Conservation (phyloP, 2,888 invertebrate genomes). For the Diarsia brunnea region DNA sequence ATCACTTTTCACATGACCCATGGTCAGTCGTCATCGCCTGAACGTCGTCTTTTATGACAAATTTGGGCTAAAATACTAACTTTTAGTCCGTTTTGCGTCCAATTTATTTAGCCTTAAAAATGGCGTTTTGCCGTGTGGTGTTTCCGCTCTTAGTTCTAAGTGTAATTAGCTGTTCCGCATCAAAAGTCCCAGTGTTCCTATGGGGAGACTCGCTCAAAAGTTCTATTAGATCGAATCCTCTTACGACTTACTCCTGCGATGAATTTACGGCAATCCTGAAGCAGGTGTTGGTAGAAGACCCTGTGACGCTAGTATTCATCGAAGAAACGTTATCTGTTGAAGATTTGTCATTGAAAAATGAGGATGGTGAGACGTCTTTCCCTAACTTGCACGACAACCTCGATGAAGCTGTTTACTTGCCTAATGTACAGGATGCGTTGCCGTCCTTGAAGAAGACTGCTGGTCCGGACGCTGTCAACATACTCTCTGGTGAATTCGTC, state of each 20-base stretch:
- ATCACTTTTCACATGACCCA: constrained; percentile 90
- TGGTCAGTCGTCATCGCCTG: constrained; percentile 83
- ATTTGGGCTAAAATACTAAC: constrained; percentile 79
- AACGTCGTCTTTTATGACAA: constrained; percentile 82
- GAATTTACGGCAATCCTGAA: constrained; percentile 82
- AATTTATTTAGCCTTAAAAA: constrained; percentile 80
- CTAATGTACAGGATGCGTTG: constrained; percentile 92
- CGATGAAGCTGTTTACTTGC: constrained; percentile 88
- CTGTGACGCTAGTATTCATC: constrained; percentile 88
- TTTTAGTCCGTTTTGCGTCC: constrained; percentile 83
- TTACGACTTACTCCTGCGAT: constrained; percentile 74
- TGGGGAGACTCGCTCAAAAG: constrained; percentile 87
- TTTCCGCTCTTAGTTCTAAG: constrained; percentile 84
- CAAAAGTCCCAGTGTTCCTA: constrained; percentile 90
- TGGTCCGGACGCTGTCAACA: constrained; percentile 80
- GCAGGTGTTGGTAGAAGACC: constrained; percentile 79
- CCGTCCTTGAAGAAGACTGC: constrained; percentile 89
- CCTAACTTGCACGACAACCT: constrained; percentile 82
- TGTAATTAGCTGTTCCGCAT: constrained; percentile 79
- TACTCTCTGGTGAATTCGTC: constrained; percentile 78
- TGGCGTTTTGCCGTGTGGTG: constrained; percentile 87
- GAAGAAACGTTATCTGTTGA: constrained; percentile 91
- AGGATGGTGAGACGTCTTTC: constrained; percentile 80
- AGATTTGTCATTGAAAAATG: constrained; percentile 89
- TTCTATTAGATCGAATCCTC: constrained; percentile 76